Evolutionary conservation across 2,113 vertebrate genomes (phyloP).

Genomic region (Takifugu bimaculatus): DNA sequence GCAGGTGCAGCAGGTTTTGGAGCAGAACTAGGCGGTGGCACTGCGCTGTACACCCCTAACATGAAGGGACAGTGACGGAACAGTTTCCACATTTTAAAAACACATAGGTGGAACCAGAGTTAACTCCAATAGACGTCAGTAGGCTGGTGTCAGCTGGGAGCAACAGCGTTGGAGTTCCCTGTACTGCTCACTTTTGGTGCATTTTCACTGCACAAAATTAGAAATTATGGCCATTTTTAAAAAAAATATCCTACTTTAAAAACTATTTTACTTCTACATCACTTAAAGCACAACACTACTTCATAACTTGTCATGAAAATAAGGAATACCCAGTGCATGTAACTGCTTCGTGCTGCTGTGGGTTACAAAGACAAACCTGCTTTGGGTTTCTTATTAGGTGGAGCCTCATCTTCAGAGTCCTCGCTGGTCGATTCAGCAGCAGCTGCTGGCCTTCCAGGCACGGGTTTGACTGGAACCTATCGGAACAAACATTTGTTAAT

Average conservation of each 20-base stretch:
- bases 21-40: constrained; percentile 68
- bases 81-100: neutral
- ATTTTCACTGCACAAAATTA: no score
- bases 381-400: constrained; percentile 75
- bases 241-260: no score
- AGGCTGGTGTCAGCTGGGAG: no score
- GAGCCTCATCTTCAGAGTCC: constrained; percentile 72
- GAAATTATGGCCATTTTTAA: no score
- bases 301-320: no score
- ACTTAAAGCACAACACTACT: no score
- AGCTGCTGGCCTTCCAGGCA: constrained; percentile 26
- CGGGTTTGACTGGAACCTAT: constrained; percentile 55
- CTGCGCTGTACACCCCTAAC: constrained; percentile 72
- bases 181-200: no score
- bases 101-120: neutral
- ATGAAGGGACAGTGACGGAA: constrained; percentile 2
- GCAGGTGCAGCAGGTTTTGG: constrained; percentile 38
- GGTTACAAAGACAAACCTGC: constrained; percentile 25
- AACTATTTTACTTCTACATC: no score
- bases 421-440: constrained; percentile 71
- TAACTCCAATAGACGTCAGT: no score
- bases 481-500: neutral
- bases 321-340: no score
- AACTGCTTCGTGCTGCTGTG: no score
- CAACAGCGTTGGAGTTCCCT: no score